A percentile compares a stretch with the other conserved stretches of the same genome.
These are phyloP conservation scores for Carterocephalus palaemon DNA, from an alignment of 2,888 invertebrate genomes.

Conservation along the genomic window DNA sequence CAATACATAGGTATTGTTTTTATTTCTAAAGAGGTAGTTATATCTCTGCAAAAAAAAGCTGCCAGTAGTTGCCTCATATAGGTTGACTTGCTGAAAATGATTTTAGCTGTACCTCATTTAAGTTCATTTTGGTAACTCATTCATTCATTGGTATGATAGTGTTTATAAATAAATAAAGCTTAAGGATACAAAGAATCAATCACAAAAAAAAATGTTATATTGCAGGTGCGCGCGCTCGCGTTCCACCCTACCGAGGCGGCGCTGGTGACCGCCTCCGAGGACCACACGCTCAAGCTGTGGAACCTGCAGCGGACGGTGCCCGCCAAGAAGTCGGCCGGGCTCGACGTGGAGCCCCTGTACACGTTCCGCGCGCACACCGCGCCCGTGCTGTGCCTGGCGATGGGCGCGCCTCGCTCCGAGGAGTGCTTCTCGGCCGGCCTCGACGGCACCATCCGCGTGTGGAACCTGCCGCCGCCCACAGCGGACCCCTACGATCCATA, in stretches of 20 bases:
- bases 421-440: constrained; percentile 97
- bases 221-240: constrained; percentile 88
- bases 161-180: no score
- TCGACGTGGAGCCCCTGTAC: constrained; percentile 99
- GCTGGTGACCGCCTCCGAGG: constrained; percentile 98
- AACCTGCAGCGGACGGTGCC: constrained; percentile 98
- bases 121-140: no score
- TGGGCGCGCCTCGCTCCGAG: constrained; percentile 95
- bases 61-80: neutral
- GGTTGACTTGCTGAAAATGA: neutral
- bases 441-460: constrained; percentile 96
- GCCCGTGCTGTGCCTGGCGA: constrained; percentile 95
- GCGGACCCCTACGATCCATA: constrained; percentile 99
- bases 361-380: constrained; percentile 98
- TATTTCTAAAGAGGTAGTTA: no score
- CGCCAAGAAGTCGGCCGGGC: constrained; percentile 96
- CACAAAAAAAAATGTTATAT: no score
- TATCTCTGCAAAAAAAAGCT: neutral
- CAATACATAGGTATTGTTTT: no score
- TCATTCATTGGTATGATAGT: no score
- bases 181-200: no score
- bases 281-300: constrained; percentile 99
- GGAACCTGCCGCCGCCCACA: constrained; percentile 96
- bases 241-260: constrained; percentile 98
- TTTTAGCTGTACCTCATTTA: no score